Percentiles rank a stretch among this genome's conserved stretches.
Evolutionary conservation across 2,113 vertebrate species (phyloP).

Genomic region (Phalacrocorax brasilianus): DNA sequence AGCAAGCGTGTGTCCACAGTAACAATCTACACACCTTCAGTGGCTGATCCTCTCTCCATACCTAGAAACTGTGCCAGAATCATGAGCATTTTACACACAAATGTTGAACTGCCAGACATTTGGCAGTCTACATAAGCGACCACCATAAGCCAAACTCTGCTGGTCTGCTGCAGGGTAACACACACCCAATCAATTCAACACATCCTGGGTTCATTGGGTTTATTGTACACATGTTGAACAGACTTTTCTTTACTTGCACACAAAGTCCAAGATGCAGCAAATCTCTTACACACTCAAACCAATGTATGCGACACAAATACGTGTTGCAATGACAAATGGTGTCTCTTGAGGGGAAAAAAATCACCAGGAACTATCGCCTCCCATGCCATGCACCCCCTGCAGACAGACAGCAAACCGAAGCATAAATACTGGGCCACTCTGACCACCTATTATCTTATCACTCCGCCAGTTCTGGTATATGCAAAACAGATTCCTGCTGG

Average conservation of each 20-base stretch:
- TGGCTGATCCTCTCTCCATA: accelerated
- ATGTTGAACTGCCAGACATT: accelerated
- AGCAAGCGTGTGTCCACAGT: background rate
- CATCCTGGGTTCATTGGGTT: background rate
- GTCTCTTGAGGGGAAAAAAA: background rate
- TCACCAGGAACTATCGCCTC: background rate
- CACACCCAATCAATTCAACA: accelerated
- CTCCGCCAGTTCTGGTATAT: background rate
- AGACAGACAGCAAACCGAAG: background rate
- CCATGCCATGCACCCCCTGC: no score
- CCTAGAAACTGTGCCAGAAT: background rate
- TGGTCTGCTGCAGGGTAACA: no score
- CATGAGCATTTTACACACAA: accelerated
- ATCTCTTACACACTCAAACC: background rate
- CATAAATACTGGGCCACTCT: background rate
- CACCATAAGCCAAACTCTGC: no score
- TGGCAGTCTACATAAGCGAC: background rate
- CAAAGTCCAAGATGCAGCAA: background rate
- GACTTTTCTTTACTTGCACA: background rate
- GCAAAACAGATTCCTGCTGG: background rate
- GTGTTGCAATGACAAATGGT: accelerated
- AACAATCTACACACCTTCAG: background rate
- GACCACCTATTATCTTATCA: background rate
- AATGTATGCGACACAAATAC: accelerated
- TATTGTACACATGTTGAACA: accelerated